Percentiles rank a stretch among this genome's conserved stretches.
phyloP scores from a whole-genome alignment of 2,888 invertebrate genomes.

The Mycalesis mineus region DNA sequence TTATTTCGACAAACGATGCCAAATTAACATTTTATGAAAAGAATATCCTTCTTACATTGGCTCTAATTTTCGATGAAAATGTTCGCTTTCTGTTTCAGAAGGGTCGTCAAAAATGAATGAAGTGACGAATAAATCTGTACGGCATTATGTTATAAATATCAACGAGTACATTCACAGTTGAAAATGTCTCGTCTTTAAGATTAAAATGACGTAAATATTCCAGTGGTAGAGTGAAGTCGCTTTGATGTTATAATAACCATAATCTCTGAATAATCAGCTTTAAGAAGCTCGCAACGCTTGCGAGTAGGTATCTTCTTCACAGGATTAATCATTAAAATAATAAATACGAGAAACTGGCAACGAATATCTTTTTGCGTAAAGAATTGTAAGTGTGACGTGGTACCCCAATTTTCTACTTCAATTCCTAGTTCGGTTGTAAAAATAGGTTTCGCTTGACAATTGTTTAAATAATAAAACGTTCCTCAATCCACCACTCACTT shows the following conservation, averaged over 20 bases:
- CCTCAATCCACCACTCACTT: no score
- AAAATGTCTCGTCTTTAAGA: slow-evolving; percentile 40
- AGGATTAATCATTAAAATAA: slow-evolving; percentile 5
- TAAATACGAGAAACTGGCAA: slow-evolving; percentile 1
- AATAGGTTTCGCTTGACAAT: no score
- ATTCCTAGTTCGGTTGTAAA: no score
- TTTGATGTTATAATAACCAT: slow-evolving; percentile 25
- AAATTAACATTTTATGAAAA: no score
- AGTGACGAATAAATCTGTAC: background rate
- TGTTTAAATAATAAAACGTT: no score
- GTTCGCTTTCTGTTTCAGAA: background rate
- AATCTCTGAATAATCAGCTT: slow-evolving; percentile 22
- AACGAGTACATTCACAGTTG: background rate
- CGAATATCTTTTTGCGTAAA: background rate
- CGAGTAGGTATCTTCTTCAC: no score
- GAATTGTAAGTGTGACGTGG: no score
- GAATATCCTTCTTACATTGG: no score
- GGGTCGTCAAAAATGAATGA: background rate
- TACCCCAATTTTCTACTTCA: no score
- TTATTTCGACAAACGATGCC: no score
- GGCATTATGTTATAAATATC: background rate
- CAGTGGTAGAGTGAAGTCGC: slow-evolving; percentile 35
- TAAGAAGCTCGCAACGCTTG: slow-evolving; percentile 9
- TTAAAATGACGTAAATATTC: slow-evolving; percentile 66
- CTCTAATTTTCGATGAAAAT: background rate